phyloP scores from a whole-genome alignment of 1,140 invertebrate genomes.

The Cyphomyrmex costatus region DNA sequence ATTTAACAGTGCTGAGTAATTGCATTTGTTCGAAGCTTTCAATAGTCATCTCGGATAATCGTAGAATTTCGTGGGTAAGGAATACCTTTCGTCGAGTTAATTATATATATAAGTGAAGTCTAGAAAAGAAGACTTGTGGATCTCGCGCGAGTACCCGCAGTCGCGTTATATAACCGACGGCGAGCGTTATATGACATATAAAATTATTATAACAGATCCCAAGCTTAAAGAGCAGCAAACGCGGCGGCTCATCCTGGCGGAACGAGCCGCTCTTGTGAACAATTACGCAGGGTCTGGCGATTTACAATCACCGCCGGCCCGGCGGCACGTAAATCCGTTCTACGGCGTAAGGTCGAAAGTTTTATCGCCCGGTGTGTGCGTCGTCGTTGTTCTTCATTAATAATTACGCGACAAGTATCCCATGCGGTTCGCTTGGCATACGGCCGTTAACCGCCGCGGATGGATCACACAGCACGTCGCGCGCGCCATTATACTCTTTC shows the following conservation, averaged over 20 bases:
- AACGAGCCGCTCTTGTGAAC: conserved; percentile 42
- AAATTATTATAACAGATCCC: conserved; percentile 55
- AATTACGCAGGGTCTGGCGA: conserved; percentile 58
- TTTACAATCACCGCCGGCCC: conserved; percentile 61
- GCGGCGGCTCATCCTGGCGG: conserved; percentile 18
- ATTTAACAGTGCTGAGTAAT: not conserved
- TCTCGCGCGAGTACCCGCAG: not conserved
- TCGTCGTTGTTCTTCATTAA: conserved; percentile 67
- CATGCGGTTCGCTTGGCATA: not conserved
- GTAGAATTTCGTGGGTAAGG: not conserved
- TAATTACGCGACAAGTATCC: conserved; percentile 54
- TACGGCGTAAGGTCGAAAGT: conserved; percentile 66
- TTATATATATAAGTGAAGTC: conserved; percentile 13
- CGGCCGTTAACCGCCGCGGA: conserved; percentile 52
- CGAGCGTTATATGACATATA: conserved; percentile 48
- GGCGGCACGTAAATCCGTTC: conserved; percentile 55
- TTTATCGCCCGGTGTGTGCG: conserved; percentile 52
- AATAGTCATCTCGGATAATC: not conserved
- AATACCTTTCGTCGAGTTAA: conserved; percentile 1
- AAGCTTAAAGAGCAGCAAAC: conserved; percentile 47
- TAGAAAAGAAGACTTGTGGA: not conserved
- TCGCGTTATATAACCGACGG: not conserved
- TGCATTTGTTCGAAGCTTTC: not conserved
- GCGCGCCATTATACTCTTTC: conserved; percentile 46
- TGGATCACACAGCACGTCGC: conserved; percentile 55